Evolutionary conservation across 2,888 invertebrate genomes (phyloP), one percentile per base, ranked within the genome.

Genomic region (Drosophila fulvimacula): DNA sequence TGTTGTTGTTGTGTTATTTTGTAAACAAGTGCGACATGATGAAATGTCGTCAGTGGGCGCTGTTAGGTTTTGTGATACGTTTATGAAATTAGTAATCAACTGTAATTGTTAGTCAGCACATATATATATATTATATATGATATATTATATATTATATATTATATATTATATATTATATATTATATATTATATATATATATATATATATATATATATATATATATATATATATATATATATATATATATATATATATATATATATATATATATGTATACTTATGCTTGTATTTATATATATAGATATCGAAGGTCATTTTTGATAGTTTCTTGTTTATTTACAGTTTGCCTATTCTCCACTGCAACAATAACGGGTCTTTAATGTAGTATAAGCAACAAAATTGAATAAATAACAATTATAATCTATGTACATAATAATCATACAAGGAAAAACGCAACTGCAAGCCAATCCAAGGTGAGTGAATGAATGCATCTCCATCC

Each of bases 331-430:
- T 19, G 46, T 79, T 59, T 58, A 60, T 58, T 64, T 71, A 58
- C 80, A 77, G 81, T 78, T 76, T 79, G 69, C 85, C 69, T 73
- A 66, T 64, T 63, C 68, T 71, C 65, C 62, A 88, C 65, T 70
- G 88, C 73, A 88, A 88, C 70, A 74, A 67, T 60, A 74, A 74
- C 86, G 88, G 86, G 83, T 77, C 77, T 65, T 77, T 77, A 69
- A 84, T 69, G 57, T 88, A 71, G 73, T 48, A 63, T 86, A 80
- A 80, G 68, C 65, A 82, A 68, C 66, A 61, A 66, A 24, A 65
- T 68, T 56, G 68, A 74, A 41, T 24, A 51, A 71, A 59, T 65
- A 65, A 70, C 61, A 66, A 58, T 63, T 68, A 77, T 48, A 65
- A 71, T 53, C 77, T 76, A 76, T 73, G 80, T 67, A 73, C 73